Percentiles rank a stretch among this genome's conserved stretches.
These are phyloP conservation scores for Tyto alba DNA, from an alignment of 2,113 vertebrate species.

Conservation along the genomic window DNA sequence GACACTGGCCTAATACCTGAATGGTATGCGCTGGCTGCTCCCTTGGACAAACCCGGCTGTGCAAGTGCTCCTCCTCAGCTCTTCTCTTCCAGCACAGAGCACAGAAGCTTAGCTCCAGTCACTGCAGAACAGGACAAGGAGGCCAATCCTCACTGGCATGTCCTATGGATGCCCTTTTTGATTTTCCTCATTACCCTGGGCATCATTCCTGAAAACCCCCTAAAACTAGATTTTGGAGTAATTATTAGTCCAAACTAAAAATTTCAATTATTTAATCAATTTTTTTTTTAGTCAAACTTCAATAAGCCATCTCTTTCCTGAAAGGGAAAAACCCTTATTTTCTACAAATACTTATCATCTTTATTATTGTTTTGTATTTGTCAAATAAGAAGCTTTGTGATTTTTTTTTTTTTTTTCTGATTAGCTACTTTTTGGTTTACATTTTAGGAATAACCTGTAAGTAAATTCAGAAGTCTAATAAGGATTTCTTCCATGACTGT, in stretches of 20 bases:
- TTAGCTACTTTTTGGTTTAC: not conserved
- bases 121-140: not conserved
- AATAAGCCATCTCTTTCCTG: not conserved
- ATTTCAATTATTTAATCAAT: not conserved
- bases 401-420: not conserved
- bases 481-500: not conserved
- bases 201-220: not conserved
- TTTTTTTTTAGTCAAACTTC: not conserved
- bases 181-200: not conserved
- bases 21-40: accelerated
- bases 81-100: not conserved
- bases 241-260: not conserved
- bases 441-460: not conserved
- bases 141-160: not conserved
- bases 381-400: not conserved
- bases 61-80: not conserved
- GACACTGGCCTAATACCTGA: not conserved
- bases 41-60: not conserved
- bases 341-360: not conserved
- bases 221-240: not conserved
- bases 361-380: not conserved
- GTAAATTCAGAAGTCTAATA: not conserved
- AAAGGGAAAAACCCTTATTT: not conserved
- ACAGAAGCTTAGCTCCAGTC: not conserved
- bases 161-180: not conserved